phyloP scores from a whole-genome alignment of 2,797 vertebrate genomes.

The Xenopus petersii region DNA sequence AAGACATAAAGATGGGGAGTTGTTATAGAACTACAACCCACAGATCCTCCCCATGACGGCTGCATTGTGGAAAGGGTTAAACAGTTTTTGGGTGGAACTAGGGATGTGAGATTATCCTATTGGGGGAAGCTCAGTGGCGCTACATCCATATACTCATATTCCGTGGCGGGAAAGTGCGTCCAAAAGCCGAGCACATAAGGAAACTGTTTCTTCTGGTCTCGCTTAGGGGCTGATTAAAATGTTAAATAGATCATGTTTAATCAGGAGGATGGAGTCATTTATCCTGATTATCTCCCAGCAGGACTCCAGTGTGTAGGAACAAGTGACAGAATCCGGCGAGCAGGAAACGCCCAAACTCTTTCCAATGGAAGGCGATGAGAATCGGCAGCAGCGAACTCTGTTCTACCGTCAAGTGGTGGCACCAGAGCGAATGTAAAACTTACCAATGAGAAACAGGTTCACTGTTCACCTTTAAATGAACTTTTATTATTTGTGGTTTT shows the following conservation, averaged over 20 bases:
- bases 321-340: neutral
- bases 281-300: slow-evolving; percentile 39
- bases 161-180: neutral
- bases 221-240: slow-evolving; percentile 40
- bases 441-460: no score
- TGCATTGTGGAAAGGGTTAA: no score
- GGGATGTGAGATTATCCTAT: slow-evolving; percentile 1
- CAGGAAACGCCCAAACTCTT: neutral
- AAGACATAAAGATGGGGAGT: no score
- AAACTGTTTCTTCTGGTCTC: neutral
- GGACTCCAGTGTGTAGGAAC: slow-evolving; percentile 13
- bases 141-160: slow-evolving; percentile 13
- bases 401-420: no score
- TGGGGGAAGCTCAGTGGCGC: neutral
- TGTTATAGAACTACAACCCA: no score
- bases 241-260: slow-evolving; percentile 39
- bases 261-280: slow-evolving; percentile 37
- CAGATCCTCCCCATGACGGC: no score
- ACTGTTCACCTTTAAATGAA: no score
- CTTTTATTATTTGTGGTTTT: no score
- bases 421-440: no score
- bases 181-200: neutral
- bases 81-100: neutral
- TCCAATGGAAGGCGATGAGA: no score
- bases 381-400: no score